phyloP scores from a whole-genome alignment of 2,113 vertebrate genomes.

The Etheostoma cragini region DNA sequence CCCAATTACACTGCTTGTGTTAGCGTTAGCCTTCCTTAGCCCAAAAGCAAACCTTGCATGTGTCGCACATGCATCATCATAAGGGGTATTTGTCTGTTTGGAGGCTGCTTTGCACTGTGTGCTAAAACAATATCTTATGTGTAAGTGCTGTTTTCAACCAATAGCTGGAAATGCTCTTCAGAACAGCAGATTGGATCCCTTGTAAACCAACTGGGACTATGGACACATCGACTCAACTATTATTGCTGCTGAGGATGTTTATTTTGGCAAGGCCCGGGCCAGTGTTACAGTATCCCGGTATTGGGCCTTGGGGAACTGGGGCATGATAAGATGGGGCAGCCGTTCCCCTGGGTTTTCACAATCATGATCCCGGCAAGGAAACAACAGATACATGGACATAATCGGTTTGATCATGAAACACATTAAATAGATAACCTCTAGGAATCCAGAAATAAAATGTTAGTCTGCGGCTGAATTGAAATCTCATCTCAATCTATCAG shows the following conservation, averaged over 20 bases:
- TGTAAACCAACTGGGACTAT: slow-evolving; percentile 36
- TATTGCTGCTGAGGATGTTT: slow-evolving; percentile 36
- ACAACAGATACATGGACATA: slow-evolving; percentile 24
- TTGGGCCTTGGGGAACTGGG: slow-evolving; percentile 38
- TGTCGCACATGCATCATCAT: slow-evolving; percentile 53
- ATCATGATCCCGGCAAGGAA: not conserved
- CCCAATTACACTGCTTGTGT: slow-evolving; percentile 57
- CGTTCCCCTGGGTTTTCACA: slow-evolving; percentile 14
- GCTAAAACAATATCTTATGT: slow-evolving; percentile 25
- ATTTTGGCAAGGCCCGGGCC: slow-evolving; percentile 14
- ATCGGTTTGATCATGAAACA: not conserved
- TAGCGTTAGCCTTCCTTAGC: slow-evolving; percentile 32
- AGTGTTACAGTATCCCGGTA: slow-evolving; percentile 19
- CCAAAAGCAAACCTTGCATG: slow-evolving; percentile 27
- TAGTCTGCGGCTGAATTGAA: not conserved
- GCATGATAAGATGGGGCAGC: slow-evolving; percentile 22
- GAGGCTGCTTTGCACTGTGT: slow-evolving; percentile 5
- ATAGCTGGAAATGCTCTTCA: slow-evolving; percentile 45
- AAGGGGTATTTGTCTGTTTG: slow-evolving; percentile 34
- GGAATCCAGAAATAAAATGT: not conserved
- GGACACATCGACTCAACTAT: slow-evolving; percentile 53
- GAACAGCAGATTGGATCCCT: slow-evolving; percentile 45
- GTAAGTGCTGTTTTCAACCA: slow-evolving; percentile 40
- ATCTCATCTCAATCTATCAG: not conserved
- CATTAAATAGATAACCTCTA: slow-evolving; percentile 4